Conservation (phyloP, 30 jellyfish, hydroid and myxozoan species). For the Aurelia coerulea region DNA sequence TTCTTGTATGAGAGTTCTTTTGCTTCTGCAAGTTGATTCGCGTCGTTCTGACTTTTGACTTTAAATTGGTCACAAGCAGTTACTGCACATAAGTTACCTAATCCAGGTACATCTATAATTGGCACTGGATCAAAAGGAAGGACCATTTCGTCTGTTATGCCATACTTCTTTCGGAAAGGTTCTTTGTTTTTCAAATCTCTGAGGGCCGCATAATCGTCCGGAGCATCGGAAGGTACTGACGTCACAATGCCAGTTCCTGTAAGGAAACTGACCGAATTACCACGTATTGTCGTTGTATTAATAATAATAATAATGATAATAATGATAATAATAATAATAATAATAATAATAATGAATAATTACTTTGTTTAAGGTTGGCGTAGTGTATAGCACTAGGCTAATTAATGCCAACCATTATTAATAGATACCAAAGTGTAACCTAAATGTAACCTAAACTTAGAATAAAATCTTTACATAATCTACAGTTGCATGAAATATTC, state of each 20-base stretch:
- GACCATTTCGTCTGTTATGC: conserved; percentile 96
- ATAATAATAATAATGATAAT: too few relatives aligned
- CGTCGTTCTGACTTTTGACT: conserved; percentile 96
- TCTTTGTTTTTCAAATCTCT: conserved; percentile 94
- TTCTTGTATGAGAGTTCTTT: conserved; percentile 93
- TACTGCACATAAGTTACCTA: conserved; percentile 94
- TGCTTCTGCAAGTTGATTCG: conserved; percentile 91
- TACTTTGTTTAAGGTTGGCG: too few relatives aligned
- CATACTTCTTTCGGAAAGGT: conserved; percentile 88
- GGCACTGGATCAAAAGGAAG: conserved; percentile 94
- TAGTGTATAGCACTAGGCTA: too few relatives aligned
- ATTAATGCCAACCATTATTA: too few relatives aligned
- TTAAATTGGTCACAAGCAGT: conserved; percentile 92
- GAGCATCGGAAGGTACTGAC: conserved; percentile 99
- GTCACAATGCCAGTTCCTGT: conserved; percentile 99
- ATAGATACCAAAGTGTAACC: too few relatives aligned
- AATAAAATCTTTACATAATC: too few relatives aligned
- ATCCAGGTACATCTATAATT: conserved; percentile 91
- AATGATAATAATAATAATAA: too few relatives aligned
- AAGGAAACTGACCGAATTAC: neutral
- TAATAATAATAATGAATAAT: too few relatives aligned
- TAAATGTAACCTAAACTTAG: too few relatives aligned
- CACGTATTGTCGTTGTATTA: too few relatives aligned
- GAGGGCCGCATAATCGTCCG: conserved; percentile 99
- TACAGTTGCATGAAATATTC: too few relatives aligned